These are phyloP conservation scores for Guaruba guarouba DNA, from an alignment of 2,113 vertebrate genomes.

Conservation along the genomic window DNA sequence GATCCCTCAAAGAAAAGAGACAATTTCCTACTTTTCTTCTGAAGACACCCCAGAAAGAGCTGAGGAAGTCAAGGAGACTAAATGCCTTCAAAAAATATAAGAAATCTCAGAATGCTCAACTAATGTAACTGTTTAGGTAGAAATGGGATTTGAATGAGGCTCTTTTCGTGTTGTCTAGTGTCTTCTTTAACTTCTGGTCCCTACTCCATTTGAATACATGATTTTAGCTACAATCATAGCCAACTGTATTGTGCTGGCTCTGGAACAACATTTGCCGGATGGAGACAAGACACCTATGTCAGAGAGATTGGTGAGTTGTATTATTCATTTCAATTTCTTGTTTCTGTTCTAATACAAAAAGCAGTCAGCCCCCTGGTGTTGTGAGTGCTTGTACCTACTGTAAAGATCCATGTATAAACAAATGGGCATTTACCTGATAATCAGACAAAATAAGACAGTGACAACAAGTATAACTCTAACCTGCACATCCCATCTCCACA, in stretches of 20 bases:
- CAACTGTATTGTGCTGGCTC: conserved; percentile 95
- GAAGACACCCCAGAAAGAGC: background rate
- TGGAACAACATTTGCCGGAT: conserved; percentile 94
- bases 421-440: background rate
- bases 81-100: background rate
- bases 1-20: background rate
- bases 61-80: background rate
- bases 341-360: background rate
- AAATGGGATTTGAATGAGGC: background rate
- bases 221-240: conserved; percentile 98
- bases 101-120: background rate
- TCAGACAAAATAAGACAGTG: background rate
- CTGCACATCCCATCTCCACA: background rate
- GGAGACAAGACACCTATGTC: conserved; percentile 97
- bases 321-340: background rate
- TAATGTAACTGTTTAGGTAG: background rate
- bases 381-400: background rate
- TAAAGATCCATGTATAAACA: background rate
- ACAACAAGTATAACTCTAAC: background rate
- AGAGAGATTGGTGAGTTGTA: conserved; percentile 89
- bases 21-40: background rate
- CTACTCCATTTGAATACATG: conserved; percentile 97
- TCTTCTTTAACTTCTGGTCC: conserved; percentile 77
- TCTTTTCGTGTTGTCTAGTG: background rate
- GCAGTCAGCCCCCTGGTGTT: background rate